These are phyloP conservation scores for Scaptomyza graminum DNA, from an alignment of 1,140 invertebrate genomes.

Conservation along the genomic window DNA sequence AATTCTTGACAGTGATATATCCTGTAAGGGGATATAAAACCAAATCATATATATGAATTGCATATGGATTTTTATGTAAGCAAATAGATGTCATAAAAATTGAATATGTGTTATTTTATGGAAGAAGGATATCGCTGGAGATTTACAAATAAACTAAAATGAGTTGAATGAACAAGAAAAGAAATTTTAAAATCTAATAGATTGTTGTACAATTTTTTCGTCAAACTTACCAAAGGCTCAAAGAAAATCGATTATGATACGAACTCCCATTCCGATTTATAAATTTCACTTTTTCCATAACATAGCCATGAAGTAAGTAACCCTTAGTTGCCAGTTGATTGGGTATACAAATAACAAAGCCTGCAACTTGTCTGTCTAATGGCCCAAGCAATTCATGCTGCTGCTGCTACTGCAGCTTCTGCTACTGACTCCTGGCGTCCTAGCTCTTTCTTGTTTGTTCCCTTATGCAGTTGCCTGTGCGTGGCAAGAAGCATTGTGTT, in stretches of 20 bases:
- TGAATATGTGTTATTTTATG: not conserved
- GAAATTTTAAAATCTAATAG: no score
- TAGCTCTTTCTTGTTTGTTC: no score
- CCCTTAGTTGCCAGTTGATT: not conserved
- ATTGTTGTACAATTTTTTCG: no score
- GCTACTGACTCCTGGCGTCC: not conserved
- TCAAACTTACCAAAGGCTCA: no score
- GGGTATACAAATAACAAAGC: conserved; percentile 1
- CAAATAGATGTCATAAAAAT: conserved; percentile 1
- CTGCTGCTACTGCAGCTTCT: conserved; percentile 1
- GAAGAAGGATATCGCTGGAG: no score
- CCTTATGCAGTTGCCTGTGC: conserved; percentile 8
- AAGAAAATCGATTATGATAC: not conserved
- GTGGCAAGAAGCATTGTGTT: conserved; percentile 26
- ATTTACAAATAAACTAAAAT: no score
- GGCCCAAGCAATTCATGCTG: conserved; percentile 15
- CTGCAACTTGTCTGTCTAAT: conserved; percentile 19
- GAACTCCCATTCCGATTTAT: no score
- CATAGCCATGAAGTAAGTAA: not conserved
- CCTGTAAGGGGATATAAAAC: conserved; percentile 18
- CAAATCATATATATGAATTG: not conserved
- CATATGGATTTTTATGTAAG: not conserved
- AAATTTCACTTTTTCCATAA: not conserved
- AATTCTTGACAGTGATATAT: conserved; percentile 5
- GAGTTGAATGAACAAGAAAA: no score